Evolutionary conservation across 2,797 vertebrate species (phyloP).

Genomic region (Zonotrichia albicollis): DNA sequence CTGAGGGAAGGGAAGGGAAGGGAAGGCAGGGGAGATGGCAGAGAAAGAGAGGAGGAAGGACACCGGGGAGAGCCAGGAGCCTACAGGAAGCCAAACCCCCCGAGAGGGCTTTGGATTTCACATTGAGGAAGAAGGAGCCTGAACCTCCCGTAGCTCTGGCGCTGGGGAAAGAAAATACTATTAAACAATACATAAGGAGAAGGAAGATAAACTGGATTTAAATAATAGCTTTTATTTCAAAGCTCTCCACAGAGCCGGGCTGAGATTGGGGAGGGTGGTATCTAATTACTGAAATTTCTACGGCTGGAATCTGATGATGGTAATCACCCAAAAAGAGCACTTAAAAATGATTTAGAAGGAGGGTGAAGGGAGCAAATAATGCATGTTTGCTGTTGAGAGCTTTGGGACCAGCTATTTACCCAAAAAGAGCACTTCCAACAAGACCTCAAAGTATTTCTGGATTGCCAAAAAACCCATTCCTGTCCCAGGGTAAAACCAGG

Average conservation of each 20-base stretch:
- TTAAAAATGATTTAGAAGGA: background rate
- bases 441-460: background rate
- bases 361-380: background rate
- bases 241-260: conserved; percentile 10
- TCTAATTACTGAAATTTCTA: conserved; percentile 17
- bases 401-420: background rate
- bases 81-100: conserved; percentile 32
- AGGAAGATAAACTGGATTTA: conserved; percentile 34
- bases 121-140: conserved; percentile 10
- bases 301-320: conserved; percentile 25
- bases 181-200: background rate
- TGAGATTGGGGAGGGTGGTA: background rate
- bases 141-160: background rate
- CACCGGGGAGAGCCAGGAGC: conserved; percentile 9
- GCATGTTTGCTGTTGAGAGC: background rate
- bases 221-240: conserved; percentile 48
- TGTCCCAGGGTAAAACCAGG: background rate
- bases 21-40: background rate
- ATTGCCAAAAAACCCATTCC: background rate
- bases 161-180: conserved; percentile 27
- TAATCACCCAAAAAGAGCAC: background rate
- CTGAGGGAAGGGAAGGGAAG: background rate
- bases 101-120: conserved; percentile 47
- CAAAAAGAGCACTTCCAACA: background rate
- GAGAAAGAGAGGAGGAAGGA: conserved; percentile 21